phyloP scores from a whole-genome alignment of 2,888 invertebrate species.

The Keiferia lycopersicella region DNA sequence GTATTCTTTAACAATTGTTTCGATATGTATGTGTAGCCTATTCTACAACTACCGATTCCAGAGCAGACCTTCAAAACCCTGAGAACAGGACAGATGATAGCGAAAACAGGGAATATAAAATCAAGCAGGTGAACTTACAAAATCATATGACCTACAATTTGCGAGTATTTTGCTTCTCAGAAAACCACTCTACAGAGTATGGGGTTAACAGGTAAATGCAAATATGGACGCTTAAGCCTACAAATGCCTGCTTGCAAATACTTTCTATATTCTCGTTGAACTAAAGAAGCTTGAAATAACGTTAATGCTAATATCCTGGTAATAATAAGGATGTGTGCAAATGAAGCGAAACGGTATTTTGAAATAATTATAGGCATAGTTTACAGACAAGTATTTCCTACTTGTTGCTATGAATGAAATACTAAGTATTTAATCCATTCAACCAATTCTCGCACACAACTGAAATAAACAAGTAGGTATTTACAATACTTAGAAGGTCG shows the following conservation, averaged over 20 bases:
- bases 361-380: conserved; percentile 3
- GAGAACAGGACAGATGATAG: too few species aligned
- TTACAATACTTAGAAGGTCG: too few species aligned
- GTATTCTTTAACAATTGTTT: too few species aligned
- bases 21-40: too few species aligned
- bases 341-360: conserved; percentile 8
- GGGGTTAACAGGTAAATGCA: not conserved
- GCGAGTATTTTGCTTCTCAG: not conserved
- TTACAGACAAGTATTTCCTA: conserved; percentile 5
- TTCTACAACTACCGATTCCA: too few species aligned
- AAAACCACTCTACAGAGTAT: not conserved
- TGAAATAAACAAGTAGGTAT: not conserved
- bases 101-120: too few species aligned
- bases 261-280: not conserved
- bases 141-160: not conserved
- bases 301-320: not conserved
- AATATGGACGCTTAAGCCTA: not conserved
- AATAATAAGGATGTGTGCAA: conserved; percentile 9
- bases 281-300: not conserved
- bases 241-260: not conserved
- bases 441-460: not conserved
- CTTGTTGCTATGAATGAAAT: conserved; percentile 33
- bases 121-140: not conserved
- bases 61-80: too few species aligned
- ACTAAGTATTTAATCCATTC: not conserved